Evolutionary conservation across 2,888 invertebrate species (phyloP), one percentile per base, ranked within the genome.

Genomic region (Lasioglossum marginatum): DNA sequence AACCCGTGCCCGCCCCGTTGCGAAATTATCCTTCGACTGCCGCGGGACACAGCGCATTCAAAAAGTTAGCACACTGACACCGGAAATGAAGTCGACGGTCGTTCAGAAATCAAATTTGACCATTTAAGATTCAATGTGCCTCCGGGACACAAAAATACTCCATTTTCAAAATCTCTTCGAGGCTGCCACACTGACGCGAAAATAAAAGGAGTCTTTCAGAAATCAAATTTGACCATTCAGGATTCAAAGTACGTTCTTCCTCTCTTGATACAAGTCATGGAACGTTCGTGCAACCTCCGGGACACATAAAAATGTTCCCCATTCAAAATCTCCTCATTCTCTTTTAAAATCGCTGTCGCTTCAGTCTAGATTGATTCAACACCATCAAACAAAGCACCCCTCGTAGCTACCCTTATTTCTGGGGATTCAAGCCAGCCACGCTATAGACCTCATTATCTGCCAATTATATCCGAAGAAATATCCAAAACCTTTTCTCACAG

Each of bases 1-100:
- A 72, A 57, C 75, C 70, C 52, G 31, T 31, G n/a, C n/a, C 43
- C 57, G 52, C 45, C 76, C 60, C 57, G 48, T 45, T 60, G 43
- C 45, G 72, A 73, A 77, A 73, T 77, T 40, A 66, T 66, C 19
- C 66, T 34, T 23, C 19, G 8, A 19, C 34, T 1, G 66, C 66
- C 66, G 4, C 27, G 4, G 60, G n/a, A 5, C 27, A 14, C 5
- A 5, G 1, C 6, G 10, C 66, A 31, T 31, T 27, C 27, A 31
- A 63, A 63, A 63, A 63, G 60, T 63, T 63, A 6, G 27, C 31
- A 4, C 14, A 27, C 60, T 0, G 60, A 14, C 60, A 1, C 31
- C 31, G 16, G 2, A 27, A 60, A 63, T 63, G 31, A 63, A 63
- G 16, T 31, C 12, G 31, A 63, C 5, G 16, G 5, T 16, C 60